A percentile compares a stretch with the other conserved stretches of the same genome.
Conservation (phyloP, 1,140 invertebrate species). For the Phocides pigmalion region DNA sequence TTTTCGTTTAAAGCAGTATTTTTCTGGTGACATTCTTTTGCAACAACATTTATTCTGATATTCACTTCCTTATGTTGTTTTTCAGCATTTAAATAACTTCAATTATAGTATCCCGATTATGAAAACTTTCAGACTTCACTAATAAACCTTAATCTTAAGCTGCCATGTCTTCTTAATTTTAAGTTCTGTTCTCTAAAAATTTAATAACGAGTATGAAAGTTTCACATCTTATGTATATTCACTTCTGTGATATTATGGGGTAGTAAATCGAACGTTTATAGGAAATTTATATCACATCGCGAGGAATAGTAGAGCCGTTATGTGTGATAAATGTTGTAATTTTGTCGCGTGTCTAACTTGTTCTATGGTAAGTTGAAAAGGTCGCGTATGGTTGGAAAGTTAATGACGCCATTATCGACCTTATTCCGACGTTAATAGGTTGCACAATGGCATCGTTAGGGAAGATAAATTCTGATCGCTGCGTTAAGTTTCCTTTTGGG, state of each 20-base stretch:
- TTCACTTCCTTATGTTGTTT: no score
- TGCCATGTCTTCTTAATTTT: no score
- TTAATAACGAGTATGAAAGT: no score
- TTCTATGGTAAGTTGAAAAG: constrained; percentile 17
- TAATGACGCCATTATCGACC: constrained; percentile 29
- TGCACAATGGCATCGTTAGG: constrained; percentile 28
- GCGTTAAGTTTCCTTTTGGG: constrained; percentile 35
- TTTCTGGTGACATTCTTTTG: no score
- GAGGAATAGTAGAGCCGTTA: constrained; percentile 37
- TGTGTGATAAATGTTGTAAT: constrained; percentile 40
- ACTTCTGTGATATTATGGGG: neutral
- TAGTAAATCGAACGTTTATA: constrained; percentile 34
- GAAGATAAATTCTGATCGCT: constrained; percentile 23
- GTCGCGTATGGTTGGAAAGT: constrained; percentile 25
- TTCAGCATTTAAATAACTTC: no score
- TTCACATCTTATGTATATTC: no score
- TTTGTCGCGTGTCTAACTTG: constrained; percentile 33
- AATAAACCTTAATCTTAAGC: no score
- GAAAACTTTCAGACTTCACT: no score
- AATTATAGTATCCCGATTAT: no score
- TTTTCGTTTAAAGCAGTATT: no score
- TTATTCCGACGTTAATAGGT: constrained; percentile 21
- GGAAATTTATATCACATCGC: constrained; percentile 40
- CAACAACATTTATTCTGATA: no score
- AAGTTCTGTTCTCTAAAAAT: no score